Evolutionary conservation across 2,797 vertebrate genomes (phyloP).

Genomic region (Chiroxiphia lanceolata): DNA sequence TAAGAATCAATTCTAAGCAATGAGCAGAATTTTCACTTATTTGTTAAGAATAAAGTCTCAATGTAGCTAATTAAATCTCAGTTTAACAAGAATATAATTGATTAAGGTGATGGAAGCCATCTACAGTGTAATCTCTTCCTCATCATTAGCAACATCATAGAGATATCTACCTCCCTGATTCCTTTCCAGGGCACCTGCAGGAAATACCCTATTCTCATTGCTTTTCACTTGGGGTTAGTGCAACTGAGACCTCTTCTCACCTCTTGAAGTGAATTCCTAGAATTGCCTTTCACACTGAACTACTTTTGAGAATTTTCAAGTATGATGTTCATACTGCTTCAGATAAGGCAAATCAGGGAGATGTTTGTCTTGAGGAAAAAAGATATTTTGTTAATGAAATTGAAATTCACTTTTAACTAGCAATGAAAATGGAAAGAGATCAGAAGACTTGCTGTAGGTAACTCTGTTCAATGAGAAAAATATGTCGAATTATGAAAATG

Average conservation of each 20-base stretch:
- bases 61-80: not conserved
- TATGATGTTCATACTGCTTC: not conserved
- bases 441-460: not conserved
- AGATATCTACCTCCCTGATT: not conserved
- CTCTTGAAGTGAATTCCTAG: not conserved
- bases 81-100: not conserved
- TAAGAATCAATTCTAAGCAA: not conserved
- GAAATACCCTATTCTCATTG: not conserved
- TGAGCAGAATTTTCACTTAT: not conserved
- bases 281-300: not conserved
- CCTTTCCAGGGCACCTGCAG: not conserved
- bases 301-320: slow-evolving; percentile 1
- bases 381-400: slow-evolving; percentile 3
- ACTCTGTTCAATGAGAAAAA: not conserved
- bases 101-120: not conserved
- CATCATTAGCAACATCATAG: not conserved
- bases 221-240: not conserved
- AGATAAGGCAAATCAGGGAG: not conserved
- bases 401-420: not conserved
- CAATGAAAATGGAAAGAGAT: not conserved
- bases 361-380: not conserved
- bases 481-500: not conserved
- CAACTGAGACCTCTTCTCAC: not conserved
- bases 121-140: not conserved
- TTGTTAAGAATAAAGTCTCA: not conserved